A percentile compares a stretch with the other conserved stretches of the same genome.
Conservation (phyloP, 2,797 vertebrate species). For the Iguana delicatissima region DNA sequence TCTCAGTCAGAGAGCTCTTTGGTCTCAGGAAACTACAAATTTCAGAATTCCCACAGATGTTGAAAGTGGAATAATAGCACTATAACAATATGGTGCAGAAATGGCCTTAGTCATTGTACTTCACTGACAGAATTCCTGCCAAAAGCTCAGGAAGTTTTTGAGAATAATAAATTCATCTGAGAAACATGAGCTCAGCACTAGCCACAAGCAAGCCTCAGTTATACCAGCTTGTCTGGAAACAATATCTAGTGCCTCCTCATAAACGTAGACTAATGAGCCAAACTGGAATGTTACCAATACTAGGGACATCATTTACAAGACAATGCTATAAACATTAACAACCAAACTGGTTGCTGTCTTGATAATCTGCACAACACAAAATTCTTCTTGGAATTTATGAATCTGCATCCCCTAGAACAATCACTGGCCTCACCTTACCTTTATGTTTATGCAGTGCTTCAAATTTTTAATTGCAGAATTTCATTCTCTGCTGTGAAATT, state of each 20-base stretch:
- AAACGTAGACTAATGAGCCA: not conserved
- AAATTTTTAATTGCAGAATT: not conserved
- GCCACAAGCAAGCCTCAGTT: not conserved
- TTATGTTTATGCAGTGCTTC: not conserved
- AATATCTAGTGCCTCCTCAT: not conserved
- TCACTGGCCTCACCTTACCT: no score
- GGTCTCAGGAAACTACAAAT: no score
- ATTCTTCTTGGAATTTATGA: not conserved
- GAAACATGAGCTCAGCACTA: not conserved
- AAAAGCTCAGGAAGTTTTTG: not conserved
- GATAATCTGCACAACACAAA: not conserved
- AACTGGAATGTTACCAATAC: no score
- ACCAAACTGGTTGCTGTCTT: no score
- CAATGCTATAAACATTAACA: not conserved
- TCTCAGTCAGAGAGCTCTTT: no score
- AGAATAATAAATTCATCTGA: not conserved
- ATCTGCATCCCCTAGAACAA: not conserved
- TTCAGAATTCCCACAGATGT: no score
- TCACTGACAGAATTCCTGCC: no score
- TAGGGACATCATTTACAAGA: not conserved
- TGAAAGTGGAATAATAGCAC: no score
- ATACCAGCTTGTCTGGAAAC: not conserved
- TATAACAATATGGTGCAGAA: no score
- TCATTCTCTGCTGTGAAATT: not conserved
- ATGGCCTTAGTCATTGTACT: no score